phyloP scores from a whole-genome alignment of 2,888 invertebrate genomes.

The Tenthredo livida region DNA sequence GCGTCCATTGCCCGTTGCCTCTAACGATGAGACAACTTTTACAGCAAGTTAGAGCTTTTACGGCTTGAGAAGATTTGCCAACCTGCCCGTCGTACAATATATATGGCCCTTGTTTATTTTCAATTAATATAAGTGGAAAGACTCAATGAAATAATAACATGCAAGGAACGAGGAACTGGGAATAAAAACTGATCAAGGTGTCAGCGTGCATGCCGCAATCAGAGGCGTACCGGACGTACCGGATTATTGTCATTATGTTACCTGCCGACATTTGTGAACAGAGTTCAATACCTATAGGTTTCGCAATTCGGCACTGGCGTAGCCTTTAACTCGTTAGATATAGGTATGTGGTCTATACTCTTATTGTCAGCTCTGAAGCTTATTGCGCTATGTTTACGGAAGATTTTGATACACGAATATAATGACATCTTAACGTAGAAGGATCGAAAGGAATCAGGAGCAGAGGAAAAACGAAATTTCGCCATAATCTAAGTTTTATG shows the following conservation, averaged over 20 bases:
- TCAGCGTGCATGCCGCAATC: neutral
- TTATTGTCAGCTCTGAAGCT: neutral
- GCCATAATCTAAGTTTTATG: neutral
- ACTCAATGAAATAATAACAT: neutral
- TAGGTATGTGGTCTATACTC: neutral
- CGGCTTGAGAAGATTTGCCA: conserved; percentile 26
- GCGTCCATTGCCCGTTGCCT: conserved; percentile 59
- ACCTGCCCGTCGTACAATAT: neutral
- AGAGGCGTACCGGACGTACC: conserved; percentile 12
- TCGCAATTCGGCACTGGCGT: conserved; percentile 8
- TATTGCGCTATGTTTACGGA: neutral
- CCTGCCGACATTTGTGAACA: conserved; percentile 11
- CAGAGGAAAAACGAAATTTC: neutral
- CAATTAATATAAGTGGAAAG: conserved; percentile 1
- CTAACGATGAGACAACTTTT: conserved; percentile 52
- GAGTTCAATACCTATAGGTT: conserved; percentile 24
- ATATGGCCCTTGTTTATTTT: neutral
- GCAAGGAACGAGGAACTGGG: neutral
- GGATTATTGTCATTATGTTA: conserved; percentile 16
- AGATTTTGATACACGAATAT: neutral
- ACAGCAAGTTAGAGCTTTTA: conserved; percentile 23
- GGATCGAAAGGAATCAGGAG: neutral
- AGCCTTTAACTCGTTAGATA: neutral
- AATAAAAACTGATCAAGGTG: conserved; percentile 11
- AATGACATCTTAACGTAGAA: neutral